Percentiles rank a stretch among this genome's conserved stretches.
Conservation (phyloP, 2,113 vertebrate genomes). For the Maccullochella peelii region DNA sequence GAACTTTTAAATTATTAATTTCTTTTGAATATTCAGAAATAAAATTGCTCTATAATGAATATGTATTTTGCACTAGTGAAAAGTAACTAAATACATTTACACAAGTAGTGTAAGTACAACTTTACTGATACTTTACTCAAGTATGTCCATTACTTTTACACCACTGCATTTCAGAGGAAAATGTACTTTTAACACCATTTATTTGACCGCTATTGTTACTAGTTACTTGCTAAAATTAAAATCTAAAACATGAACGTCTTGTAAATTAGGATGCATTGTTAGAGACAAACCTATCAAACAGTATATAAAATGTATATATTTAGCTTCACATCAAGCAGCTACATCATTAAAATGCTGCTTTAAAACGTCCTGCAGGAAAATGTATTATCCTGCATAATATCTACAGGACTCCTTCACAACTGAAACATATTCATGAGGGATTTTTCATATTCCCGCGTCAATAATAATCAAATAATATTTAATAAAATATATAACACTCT, state of each 20-base stretch:
- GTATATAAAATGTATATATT: background rate
- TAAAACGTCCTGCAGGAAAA: background rate
- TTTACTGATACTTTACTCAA: background rate
- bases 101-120: background rate
- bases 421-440: too few species aligned
- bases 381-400: background rate
- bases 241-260: background rate
- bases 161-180: background rate
- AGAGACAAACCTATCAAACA: background rate
- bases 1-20: background rate
- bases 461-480: background rate
- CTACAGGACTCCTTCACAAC: too few species aligned
- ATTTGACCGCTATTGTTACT: background rate
- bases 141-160: background rate
- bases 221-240: background rate
- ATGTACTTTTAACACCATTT: background rate
- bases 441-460: background rate
- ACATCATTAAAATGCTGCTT: background rate
- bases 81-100: background rate
- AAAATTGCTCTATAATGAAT: background rate
- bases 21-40: background rate
- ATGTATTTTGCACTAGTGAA: background rate
- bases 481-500: background rate
- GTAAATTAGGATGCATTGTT: background rate
- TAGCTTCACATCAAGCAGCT: background rate